Base-by-base conservation (phyloP, 1,140 invertebrate genomes). In the Ctenoplectra terminalis region DNA sequence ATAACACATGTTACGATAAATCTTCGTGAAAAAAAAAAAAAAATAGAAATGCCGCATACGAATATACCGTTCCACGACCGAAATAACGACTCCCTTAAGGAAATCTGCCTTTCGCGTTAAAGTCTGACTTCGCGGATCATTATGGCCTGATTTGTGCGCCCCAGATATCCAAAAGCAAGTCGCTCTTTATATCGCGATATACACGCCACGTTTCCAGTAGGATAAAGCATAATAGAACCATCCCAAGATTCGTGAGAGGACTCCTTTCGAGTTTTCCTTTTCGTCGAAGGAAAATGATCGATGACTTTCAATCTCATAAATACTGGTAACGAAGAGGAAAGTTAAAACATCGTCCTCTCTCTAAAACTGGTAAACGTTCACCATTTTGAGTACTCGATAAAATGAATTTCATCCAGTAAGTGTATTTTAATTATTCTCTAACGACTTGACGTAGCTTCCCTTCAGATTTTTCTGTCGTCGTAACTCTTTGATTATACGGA, bases 131-230 rank as follows among this genome's bases (percentile, higher is more conserved):
- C 6, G 46, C 50, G 9, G 79, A 81, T 81, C 71, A 64, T 81
- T 81, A 81, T 66, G 29, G 60, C 17, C 46, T 75, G 72, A 81
- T 81, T 81, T 81, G 71, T 66, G 72, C 50, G 79, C 37, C 79
- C 79, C 50, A 81, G 71, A 81, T 81, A 46, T 37, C 29, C 50
- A 61, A 77, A 77, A 67, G 50, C 72, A 6, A 48, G 60, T 29
- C 58, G 58, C 31, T 31, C 61, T 81, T 81, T 81, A 74, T 58
- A 61, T 50, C 29, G 7, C 50, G n/a, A 29, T 67, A 81, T 50
- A 73, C 70, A 43, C 37, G 69, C 70, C 58, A 20, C 69, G 15
- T 17, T 70, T 48, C 40, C 23, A n/a, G 9, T 4, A 17, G 23
- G 17, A 34, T 50, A 29, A 60, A 60, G 15, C 26, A 60, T 69